phyloP scores from a whole-genome alignment of 2,113 vertebrate species.

The Zosterops pallidus region DNA sequence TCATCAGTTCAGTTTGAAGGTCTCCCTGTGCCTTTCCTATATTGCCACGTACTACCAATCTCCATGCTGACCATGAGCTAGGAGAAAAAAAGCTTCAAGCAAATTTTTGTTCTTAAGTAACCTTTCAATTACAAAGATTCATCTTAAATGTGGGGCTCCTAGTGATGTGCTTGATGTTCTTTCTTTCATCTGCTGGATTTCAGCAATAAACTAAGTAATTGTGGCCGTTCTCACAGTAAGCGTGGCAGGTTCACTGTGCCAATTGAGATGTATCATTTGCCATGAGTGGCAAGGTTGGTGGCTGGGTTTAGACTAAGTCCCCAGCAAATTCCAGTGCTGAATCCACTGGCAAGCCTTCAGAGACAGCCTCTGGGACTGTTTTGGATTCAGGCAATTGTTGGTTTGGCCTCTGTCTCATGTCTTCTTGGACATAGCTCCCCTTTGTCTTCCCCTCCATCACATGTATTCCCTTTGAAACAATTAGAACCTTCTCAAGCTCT shows the following conservation, averaged over 20 bases:
- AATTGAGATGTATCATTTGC: neutral
- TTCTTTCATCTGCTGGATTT: constrained; percentile 35
- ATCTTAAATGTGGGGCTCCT: neutral
- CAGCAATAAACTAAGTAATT: constrained; percentile 13
- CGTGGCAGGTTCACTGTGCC: constrained; percentile 18
- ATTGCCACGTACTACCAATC: neutral
- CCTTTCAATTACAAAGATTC: neutral
- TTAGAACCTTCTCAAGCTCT: constrained; percentile 52
- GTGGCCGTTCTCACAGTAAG: neutral
- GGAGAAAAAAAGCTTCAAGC: constrained; percentile 3
- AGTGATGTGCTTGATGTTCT: neutral
- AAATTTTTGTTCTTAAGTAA: constrained; percentile 11
- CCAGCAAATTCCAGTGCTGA: constrained; percentile 46
- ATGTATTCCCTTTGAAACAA: constrained; percentile 54
- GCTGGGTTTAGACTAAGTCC: constrained; percentile 14
- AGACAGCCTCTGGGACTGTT: constrained; percentile 40
- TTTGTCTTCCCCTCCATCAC: constrained; percentile 60
- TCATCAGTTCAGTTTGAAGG: neutral
- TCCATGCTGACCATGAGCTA: neutral
- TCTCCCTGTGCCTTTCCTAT: neutral
- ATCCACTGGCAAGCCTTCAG: constrained; percentile 61
- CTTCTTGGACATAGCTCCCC: constrained; percentile 60
- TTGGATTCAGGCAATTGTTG: constrained; percentile 53
- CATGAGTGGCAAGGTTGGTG: neutral
- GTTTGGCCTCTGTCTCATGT: constrained; percentile 55